A percentile compares a stretch with the other conserved stretches of the same genome.
These are phyloP conservation scores for Neomorphus geoffroyi DNA, from an alignment of 2,797 vertebrate species.

Conservation along the genomic window DNA sequence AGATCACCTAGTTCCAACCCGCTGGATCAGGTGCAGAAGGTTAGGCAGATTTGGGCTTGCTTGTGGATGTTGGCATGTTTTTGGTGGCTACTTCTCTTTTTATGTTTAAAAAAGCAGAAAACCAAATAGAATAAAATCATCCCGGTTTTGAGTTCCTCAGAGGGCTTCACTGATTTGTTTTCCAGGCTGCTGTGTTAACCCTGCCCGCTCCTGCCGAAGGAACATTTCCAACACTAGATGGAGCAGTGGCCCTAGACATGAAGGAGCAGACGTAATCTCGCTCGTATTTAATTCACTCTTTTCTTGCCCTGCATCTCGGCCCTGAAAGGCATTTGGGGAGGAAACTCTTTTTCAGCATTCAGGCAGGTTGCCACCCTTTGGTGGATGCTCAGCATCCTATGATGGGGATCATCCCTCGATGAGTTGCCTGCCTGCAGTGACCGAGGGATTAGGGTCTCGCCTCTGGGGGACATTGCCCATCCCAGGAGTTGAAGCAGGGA, in stretches of 20 bases:
- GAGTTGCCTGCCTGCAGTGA: background rate
- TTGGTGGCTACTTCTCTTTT: too few species aligned
- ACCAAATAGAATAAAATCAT: background rate
- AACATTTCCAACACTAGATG: slow-evolving; percentile 53
- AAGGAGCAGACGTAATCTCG: fast-evolving
- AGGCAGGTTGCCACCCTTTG: background rate
- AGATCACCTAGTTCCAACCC: too few species aligned
- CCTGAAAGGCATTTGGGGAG: background rate
- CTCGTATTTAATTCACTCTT: background rate
- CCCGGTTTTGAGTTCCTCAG: background rate
- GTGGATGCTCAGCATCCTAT: background rate
- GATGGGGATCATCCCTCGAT: fast-evolving
- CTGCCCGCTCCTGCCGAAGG: background rate
- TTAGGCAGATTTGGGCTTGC: too few species aligned
- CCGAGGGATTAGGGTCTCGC: background rate
- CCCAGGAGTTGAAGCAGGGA: background rate
- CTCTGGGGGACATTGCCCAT: background rate
- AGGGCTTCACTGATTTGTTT: fast-evolving
- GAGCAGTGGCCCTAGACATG: slow-evolving; percentile 49
- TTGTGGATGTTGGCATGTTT: too few species aligned
- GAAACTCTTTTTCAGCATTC: background rate
- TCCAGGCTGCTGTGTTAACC: background rate
- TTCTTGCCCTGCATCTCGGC: fast-evolving
- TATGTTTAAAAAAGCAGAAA: background rate
- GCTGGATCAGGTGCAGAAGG: too few species aligned